Evolutionary conservation across 2,797 vertebrate genomes (phyloP).

Genomic region (Centroberyx gerrardi): DNA sequence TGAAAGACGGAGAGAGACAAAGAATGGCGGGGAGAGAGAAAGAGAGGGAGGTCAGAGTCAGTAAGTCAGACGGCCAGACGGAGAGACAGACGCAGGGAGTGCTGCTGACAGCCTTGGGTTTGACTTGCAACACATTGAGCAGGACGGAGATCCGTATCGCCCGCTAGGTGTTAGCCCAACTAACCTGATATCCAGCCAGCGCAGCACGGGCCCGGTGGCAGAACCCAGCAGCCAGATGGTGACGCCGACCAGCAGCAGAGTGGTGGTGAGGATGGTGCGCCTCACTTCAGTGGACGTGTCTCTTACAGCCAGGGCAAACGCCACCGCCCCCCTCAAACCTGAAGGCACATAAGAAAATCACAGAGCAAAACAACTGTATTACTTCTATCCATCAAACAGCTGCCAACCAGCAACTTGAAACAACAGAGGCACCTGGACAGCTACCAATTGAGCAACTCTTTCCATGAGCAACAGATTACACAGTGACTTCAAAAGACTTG

Average conservation of each 20-base stretch:
- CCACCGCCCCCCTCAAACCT: slow-evolving; percentile 90
- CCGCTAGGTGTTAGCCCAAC: slow-evolving; percentile 41
- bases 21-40: background rate
- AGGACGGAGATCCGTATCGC: background rate
- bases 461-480: slow-evolving; percentile 35
- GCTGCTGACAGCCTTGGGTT: background rate
- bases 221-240: slow-evolving; percentile 88
- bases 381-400: slow-evolving; percentile 48
- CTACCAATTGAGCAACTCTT: slow-evolving; percentile 29
- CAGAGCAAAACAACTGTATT: slow-evolving; percentile 39
- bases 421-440: background rate
- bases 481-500: background rate
- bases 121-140: background rate
- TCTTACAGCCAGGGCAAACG: slow-evolving; percentile 86
- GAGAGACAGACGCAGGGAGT: background rate
- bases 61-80: background rate
- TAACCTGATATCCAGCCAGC: slow-evolving; percentile 89
- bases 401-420: slow-evolving; percentile 25
- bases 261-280: slow-evolving; percentile 88
- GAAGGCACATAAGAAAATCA: slow-evolving; percentile 18
- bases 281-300: slow-evolving; percentile 82
- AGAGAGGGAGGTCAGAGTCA: background rate
- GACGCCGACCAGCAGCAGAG: slow-evolving; percentile 86
- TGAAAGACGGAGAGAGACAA: background rate
- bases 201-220: slow-evolving; percentile 84